Conservation (phyloP, 2,113 vertebrate species). For the Pimephales promelas region DNA sequence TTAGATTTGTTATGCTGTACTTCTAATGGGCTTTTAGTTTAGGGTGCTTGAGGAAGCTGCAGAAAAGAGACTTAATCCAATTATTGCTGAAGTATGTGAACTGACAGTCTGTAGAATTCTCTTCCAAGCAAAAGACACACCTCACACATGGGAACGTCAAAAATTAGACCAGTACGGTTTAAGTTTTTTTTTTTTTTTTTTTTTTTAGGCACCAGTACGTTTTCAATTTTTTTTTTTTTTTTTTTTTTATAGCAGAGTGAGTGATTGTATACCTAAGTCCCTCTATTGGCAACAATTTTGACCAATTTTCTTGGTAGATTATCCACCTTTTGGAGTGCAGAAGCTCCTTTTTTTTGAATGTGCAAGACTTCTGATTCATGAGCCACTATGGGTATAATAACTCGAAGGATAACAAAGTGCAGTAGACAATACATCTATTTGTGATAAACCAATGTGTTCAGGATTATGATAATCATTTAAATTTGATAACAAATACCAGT, state of each 20-base stretch:
- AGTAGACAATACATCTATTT: too few relatives aligned
- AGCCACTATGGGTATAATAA: too few relatives aligned
- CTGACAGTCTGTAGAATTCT: background rate
- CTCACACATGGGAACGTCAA: background rate
- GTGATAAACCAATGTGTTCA: too few relatives aligned
- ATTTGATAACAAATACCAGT: too few relatives aligned
- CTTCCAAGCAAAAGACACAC: constrained; percentile 3
- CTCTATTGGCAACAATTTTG: background rate
- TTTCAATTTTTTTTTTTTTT: too few relatives aligned
- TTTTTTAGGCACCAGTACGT: too few relatives aligned
- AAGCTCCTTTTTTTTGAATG: too few relatives aligned
- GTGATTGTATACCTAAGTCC: background rate
- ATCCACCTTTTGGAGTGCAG: too few relatives aligned
- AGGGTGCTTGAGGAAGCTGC: constrained; percentile 5
- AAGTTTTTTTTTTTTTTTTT: background rate
- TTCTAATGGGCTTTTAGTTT: constrained; percentile 14
- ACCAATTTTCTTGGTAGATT: background rate
- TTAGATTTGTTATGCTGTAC: constrained; percentile 15
- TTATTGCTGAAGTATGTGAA: constrained; percentile 34
- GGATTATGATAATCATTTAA: too few relatives aligned
- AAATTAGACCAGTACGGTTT: background rate
- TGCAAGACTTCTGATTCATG: too few relatives aligned
- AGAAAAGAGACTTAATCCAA: constrained; percentile 27
- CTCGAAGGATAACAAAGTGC: too few relatives aligned
- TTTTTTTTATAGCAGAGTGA: background rate